Evolutionary conservation across 2,888 invertebrate species (phyloP), one percentile per base, ranked within the genome.

Genomic region (Sympetrum striolatum): DNA sequence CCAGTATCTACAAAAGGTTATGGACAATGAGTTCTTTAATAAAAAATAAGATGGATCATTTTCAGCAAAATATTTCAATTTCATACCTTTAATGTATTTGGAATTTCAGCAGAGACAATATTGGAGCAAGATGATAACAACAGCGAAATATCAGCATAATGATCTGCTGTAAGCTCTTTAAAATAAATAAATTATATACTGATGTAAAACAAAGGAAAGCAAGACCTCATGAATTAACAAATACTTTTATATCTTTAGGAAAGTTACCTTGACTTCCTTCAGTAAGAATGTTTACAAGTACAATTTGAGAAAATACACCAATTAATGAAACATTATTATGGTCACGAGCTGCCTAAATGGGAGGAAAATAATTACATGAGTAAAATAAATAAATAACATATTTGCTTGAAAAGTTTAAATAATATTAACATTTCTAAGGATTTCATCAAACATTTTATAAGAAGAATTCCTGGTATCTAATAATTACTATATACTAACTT

Each of bases 91-190:
- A 96, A 92, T 0, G 94, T 94, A 25, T 94, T 93, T 0, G 97
- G 96, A 14, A 98, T 96, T 93, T 97, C 97, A 0, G 96, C 97
- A 31, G 97, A 97, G 90, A 97, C 94, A 0, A 97, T 96, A 91
- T 96, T 95, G 0, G 94, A 93, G 92, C 96, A 96, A 0, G 96
- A 96, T 18, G 96, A 96, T 64, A 97, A 94, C 37, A 98, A 93
- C 44, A 95, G 92, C 0, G 96, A 95, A 81, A 97, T 95, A 93
- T 98, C 97, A 64, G 95, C 95, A 92, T 96, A 96, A 91, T 96
- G 95, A 25, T 96, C 96, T 0, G 94, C 93, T 1, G 95, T 95
- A 92, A 97, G 95, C 64, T 96, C 96, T 96, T 80, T 94, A 93
- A 91, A 86, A 44, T 90, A 92, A 91, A 91, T 25, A 53, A 91